A percentile compares a stretch with the other conserved stretches of the same genome.
phyloP scores from a whole-genome alignment of 2,797 vertebrate species.

The Rhinichthys osculus region DNA sequence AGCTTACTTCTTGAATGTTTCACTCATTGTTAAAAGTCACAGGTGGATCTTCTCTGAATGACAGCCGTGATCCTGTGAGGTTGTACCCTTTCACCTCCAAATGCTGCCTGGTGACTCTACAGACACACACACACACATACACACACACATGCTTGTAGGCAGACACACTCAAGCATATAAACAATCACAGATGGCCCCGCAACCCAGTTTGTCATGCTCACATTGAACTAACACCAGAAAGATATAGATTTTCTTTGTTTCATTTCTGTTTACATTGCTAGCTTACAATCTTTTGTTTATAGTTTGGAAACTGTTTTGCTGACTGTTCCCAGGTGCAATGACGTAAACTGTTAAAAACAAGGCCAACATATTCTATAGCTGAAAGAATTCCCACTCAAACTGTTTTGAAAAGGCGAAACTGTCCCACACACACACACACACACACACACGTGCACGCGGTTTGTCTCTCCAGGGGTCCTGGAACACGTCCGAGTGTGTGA shows the following conservation, averaged over 20 bases:
- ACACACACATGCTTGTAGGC: conserved; percentile 42
- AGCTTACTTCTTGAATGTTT: conserved; percentile 37
- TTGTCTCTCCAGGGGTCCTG: conserved; percentile 51
- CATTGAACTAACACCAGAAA: conserved; percentile 22
- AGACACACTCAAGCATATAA: conserved; percentile 57
- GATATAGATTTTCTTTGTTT: conserved; percentile 49
- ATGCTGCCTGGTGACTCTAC: conserved; percentile 71
- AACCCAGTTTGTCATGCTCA: conserved; percentile 35
- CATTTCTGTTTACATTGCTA: background rate
- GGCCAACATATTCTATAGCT: background rate
- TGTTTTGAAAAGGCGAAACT: conserved; percentile 22
- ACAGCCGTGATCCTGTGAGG: conserved; percentile 73
- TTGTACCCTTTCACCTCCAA: conserved; percentile 67
- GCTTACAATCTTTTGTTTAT: background rate
- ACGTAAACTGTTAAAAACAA: conserved; percentile 4
- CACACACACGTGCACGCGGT: conserved; percentile 7
- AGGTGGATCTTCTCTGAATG: conserved; percentile 62
- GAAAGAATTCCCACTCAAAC: conserved; percentile 14
- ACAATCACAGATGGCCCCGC: conserved; percentile 53
- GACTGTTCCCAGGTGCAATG: background rate
- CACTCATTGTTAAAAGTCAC: conserved; percentile 61
- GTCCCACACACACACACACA: conserved; percentile 11
- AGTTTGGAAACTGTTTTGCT: conserved; percentile 16
- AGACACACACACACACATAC: conserved; percentile 11
- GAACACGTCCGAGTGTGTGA: conserved; percentile 47